Conservation (phyloP, 2,888 invertebrate genomes). For the Thecocarcelia acutangulata region DNA sequence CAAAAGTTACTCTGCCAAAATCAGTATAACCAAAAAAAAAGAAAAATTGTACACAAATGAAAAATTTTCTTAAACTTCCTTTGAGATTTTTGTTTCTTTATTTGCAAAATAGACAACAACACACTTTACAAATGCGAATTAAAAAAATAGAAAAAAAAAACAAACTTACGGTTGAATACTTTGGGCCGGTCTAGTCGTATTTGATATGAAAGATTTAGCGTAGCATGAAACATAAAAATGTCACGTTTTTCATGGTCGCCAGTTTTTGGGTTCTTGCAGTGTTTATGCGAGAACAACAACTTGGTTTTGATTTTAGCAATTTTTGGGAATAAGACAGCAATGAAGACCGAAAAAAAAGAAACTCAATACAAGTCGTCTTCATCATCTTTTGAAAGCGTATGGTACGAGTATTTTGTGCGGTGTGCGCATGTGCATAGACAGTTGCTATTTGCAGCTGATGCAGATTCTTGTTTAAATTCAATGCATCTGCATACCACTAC, state of each 20-base stretch:
- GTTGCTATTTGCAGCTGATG: constrained; percentile 53
- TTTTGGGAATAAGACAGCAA: constrained; percentile 49
- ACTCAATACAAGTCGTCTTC: constrained; percentile 55
- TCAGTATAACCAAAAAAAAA: too few species aligned
- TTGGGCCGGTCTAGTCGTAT: constrained; percentile 66
- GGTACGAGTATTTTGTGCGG: constrained; percentile 52
- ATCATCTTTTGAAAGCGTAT: constrained; percentile 66
- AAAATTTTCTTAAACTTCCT: not conserved
- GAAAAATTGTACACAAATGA: constrained; percentile 7
- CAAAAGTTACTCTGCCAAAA: not conserved
- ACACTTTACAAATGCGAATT: constrained; percentile 17
- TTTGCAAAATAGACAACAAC: constrained; percentile 33
- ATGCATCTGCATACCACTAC: constrained; percentile 33
- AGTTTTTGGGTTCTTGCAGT: constrained; percentile 64
- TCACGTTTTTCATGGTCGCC: constrained; percentile 81
- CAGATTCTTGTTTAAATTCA: constrained; percentile 8
- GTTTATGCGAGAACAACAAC: constrained; percentile 48
- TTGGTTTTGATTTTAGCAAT: constrained; percentile 31
- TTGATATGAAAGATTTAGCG: constrained; percentile 80
- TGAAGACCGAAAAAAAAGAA: not conserved
- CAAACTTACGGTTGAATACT: constrained; percentile 21
- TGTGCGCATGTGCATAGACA: constrained; percentile 74
- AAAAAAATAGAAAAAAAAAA: not conserved
- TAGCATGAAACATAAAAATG: constrained; percentile 80
- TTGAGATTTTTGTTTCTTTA: constrained; percentile 3